Evolutionary conservation across 2,113 vertebrate species (phyloP), one percentile per base, ranked within the genome.

Genomic region (Pseudois nayaur): DNA sequence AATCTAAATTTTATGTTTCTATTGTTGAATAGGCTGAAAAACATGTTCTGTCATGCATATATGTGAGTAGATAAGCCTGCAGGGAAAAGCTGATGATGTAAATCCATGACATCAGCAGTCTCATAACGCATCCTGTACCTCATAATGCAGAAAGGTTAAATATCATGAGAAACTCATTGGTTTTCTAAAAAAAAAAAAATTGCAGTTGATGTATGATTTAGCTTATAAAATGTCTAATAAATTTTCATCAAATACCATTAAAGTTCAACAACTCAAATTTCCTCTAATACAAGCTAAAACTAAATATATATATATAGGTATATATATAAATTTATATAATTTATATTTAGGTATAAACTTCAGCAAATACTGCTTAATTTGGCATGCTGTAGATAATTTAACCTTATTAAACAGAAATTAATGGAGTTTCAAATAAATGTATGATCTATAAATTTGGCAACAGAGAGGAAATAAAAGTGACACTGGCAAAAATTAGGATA

Each of bases 321-420:
- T 50, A 50, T 13, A 50, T 50, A 50, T 50, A 2, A 50, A 50
- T 50, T 50, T 50, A 50, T 50, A 50, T 50, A 50, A 50, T 50
- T 50, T 13, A 50, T 50, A 50, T 50, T 50, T 50, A 13, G 2
- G 8, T 60, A 90, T 85, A 48, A 81, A 55, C 78, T 83, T 43
- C 96, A 90, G n/a, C 48, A 87, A 89, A 87, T 94, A 62, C 27
- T 83, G 29, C n/a, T 86, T 95, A 92, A 88, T 55, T 87, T 87
- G 43, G 36, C 31, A 85, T 71, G 15, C 52, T 59, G 31, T 87
- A 48, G 83, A 23, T 92, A 50, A 91, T 81, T 93, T 93, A 74
- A 60, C 43, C 29, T 27, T 93, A 2, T 74, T 79, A 52, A 33
- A 79, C 12, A 89, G 16, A 64, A 87, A 86, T 90, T 71, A 96